phyloP scores from a whole-genome alignment of 2,113 vertebrate species.

The Taurulus bubalis region DNA sequence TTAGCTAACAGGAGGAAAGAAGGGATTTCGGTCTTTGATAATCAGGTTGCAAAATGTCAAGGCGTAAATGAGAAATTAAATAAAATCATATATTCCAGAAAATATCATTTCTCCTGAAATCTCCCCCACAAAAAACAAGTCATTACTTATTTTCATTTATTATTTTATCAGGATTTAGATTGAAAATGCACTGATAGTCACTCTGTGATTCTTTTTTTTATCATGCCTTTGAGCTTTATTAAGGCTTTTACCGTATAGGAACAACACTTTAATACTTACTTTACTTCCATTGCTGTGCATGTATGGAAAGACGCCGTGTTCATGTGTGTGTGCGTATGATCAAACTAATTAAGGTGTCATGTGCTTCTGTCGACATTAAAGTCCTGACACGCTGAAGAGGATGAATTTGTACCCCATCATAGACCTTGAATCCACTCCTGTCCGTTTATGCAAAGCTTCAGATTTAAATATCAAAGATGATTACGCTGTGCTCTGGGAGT shows the following conservation, averaged over 20 bases:
- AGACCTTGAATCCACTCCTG: conserved; percentile 52
- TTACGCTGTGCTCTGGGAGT: conserved; percentile 51
- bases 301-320: not conserved
- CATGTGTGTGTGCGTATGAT: conserved; percentile 1
- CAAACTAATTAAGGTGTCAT: conserved; percentile 11
- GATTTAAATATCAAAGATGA: conserved; percentile 83
- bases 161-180: not conserved
- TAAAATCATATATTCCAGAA: not conserved
- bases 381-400: conserved; percentile 41
- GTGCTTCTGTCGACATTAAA: conserved; percentile 54
- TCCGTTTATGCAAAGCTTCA: conserved; percentile 63
- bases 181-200: not conserved
- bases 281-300: not conserved
- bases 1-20: not conserved
- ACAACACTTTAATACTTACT: not conserved
- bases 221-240: not conserved
- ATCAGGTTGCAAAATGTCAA: not conserved
- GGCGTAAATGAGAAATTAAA: not conserved
- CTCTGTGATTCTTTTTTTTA: not conserved
- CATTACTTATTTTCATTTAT: not conserved
- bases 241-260: not conserved
- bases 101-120: not conserved
- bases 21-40: not conserved
- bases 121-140: not conserved
- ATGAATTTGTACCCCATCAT: conserved; percentile 48